Evolutionary conservation across 2,797 vertebrate genomes (phyloP).

Genomic region (Sebastes diaconus): DNA sequence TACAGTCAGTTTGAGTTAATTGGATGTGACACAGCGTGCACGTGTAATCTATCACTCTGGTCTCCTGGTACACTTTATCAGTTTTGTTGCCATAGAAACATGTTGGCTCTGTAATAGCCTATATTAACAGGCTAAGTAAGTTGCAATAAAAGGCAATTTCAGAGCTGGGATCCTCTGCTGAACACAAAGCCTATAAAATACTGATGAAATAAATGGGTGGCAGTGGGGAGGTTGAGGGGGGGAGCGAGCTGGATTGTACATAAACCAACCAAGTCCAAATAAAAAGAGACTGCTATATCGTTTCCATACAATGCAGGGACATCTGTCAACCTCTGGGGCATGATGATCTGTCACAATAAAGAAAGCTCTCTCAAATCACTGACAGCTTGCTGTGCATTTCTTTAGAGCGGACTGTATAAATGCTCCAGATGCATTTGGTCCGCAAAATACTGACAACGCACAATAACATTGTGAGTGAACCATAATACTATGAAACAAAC

Average conservation of each 20-base stretch:
- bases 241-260: conserved; percentile 59
- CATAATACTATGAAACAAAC: conserved; percentile 59
- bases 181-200: conserved; percentile 81
- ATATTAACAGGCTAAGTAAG: conserved; percentile 89
- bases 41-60: conserved; percentile 91
- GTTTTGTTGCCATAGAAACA: conserved; percentile 89
- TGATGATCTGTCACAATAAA: conserved; percentile 80
- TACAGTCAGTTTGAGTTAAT: conserved; percentile 97
- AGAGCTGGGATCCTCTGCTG: conserved; percentile 74
- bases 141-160: conserved; percentile 84
- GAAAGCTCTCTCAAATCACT: conserved; percentile 69
- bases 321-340: conserved; percentile 81
- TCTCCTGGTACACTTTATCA: conserved; percentile 89
- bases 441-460: conserved; percentile 53
- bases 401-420: conserved; percentile 56
- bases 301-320: conserved; percentile 63
- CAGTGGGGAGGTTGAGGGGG: background rate
- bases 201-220: conserved; percentile 76
- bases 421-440: conserved; percentile 62
- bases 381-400: conserved; percentile 67
- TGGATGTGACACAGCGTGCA: conserved; percentile 97
- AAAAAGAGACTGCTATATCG: conserved; percentile 68
- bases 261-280: conserved; percentile 73
- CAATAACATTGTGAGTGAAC: conserved; percentile 31
- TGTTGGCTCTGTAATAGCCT: conserved; percentile 83